Evolutionary conservation across 2,888 invertebrate genomes (phyloP).

Genomic region (Ctenicera cuprea): DNA sequence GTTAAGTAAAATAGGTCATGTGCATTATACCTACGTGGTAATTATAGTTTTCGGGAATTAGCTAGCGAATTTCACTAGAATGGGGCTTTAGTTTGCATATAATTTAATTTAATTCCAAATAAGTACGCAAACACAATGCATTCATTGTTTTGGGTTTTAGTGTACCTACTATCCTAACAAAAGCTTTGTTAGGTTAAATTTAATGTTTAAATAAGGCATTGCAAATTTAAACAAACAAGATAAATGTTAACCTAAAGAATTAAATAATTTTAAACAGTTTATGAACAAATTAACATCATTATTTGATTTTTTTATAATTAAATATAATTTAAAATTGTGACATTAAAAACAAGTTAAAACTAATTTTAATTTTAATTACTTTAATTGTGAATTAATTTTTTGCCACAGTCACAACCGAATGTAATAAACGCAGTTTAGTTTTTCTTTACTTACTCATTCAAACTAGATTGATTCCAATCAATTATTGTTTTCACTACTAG

Average conservation of each 20-base stretch:
- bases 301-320: too few relatives aligned
- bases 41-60: conserved; percentile 11
- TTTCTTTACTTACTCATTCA: too few relatives aligned
- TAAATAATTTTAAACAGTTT: too few relatives aligned
- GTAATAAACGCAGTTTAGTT: too few relatives aligned
- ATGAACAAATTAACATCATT: too few relatives aligned
- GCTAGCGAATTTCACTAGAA: conserved; percentile 1
- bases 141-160: conserved; percentile 54
- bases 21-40: background rate
- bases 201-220: conserved; percentile 48
- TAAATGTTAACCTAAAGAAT: background rate
- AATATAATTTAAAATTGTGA: too few relatives aligned
- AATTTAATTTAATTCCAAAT: conserved; percentile 56
- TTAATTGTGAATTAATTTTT: too few relatives aligned
- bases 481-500: too few relatives aligned
- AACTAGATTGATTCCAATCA: too few relatives aligned
- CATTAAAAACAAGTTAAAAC: too few relatives aligned
- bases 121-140: conserved; percentile 52
- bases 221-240: conserved; percentile 13
- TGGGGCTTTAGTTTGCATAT: conserved; percentile 32
- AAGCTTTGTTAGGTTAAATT: conserved; percentile 40
- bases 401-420: too few relatives aligned
- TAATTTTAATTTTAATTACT: too few relatives aligned
- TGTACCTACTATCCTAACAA: conserved; percentile 49
- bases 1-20: background rate